Evolutionary conservation across 1,140 invertebrate species (phyloP), one percentile per base, ranked within the genome.

Genomic region (Drosophila simulans): DNA sequence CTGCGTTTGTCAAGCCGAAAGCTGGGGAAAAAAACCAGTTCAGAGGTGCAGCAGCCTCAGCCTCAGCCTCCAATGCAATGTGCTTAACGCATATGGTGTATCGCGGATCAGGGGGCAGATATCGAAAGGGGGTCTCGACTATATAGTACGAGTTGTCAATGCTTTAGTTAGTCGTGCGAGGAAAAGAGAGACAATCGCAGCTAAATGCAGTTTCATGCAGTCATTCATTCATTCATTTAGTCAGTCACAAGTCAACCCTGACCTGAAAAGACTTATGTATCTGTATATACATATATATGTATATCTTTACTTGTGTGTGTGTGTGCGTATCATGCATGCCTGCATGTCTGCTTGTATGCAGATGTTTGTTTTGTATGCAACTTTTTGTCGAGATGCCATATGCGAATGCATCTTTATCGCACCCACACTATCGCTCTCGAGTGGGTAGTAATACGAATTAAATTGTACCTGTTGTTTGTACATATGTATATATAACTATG

Each of bases 161-260:
- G 83, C 85, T 88, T 79, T 80, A 88, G 83, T 79, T 83, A 86
- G 83, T 88, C 83, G 84, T 82, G 65, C 82, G 53, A 49, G 59
- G 27, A 56, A 52, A 43, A 62, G 25, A 73, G 52, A 59, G 55
- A 76, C 57, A 62, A 35, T 66, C 79, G 68, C 74, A 60, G 82
- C 70, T 69, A 77, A 70, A 71, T 71, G 75, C 84, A 86, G 79
- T 88, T 86, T 86, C 83, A 86, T 86, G 83, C 83, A 86, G 85
- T 86, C 82, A 85, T 82, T 82, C 80, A 83, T 86, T 86, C 82
- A 86, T 88, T 88, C 84, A 88, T 89, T 88, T 89, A 88, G 83
- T 88, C 84, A 88, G 79, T 89, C 78, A 91, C 89, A 90, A 91
- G 89, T 91, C 81, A 91, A 91, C 89, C 89, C 89, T 91, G 89